These are phyloP conservation scores for Malurus splendens DNA, from an alignment of 2,797 vertebrate species.

Conservation along the genomic window DNA sequence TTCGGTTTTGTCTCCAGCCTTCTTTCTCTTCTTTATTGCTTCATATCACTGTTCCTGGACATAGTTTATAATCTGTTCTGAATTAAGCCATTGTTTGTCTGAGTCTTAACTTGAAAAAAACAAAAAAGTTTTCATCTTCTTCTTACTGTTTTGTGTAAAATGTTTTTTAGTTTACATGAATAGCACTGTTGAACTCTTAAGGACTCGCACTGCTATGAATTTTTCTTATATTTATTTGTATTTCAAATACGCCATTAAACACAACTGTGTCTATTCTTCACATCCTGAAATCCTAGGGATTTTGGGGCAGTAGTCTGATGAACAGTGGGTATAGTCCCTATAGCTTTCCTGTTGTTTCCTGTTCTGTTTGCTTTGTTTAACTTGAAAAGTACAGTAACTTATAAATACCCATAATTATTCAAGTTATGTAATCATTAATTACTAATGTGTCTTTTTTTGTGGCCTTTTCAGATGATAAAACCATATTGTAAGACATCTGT, in stretches of 20 bases:
- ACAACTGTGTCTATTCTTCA: not conserved
- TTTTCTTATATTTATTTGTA: not conserved
- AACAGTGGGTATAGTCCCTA: not conserved
- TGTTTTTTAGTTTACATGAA: not conserved
- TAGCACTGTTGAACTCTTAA: not conserved
- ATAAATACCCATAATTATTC: not conserved
- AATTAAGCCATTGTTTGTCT: not conserved
- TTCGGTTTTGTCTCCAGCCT: not conserved
- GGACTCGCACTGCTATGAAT: not conserved
- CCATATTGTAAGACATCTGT: not conserved
- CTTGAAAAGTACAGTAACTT: not conserved
- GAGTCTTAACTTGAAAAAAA: not conserved
- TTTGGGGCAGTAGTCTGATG: not conserved
- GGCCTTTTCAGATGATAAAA: not conserved
- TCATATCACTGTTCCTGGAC: not conserved
- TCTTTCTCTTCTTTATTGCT: not conserved
- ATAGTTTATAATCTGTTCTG: not conserved
- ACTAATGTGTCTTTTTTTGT: not conserved
- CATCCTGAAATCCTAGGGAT: not conserved
- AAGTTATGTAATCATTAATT: not conserved
- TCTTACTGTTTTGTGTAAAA: not conserved
- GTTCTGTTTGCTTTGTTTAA: not conserved
- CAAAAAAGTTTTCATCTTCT: not conserved
- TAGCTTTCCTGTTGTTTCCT: not conserved
- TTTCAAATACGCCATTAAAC: not conserved